Evolutionary conservation across 2,113 vertebrate species (phyloP), one percentile per base, ranked within the genome.

Genomic region (Tamias sibiricus): DNA sequence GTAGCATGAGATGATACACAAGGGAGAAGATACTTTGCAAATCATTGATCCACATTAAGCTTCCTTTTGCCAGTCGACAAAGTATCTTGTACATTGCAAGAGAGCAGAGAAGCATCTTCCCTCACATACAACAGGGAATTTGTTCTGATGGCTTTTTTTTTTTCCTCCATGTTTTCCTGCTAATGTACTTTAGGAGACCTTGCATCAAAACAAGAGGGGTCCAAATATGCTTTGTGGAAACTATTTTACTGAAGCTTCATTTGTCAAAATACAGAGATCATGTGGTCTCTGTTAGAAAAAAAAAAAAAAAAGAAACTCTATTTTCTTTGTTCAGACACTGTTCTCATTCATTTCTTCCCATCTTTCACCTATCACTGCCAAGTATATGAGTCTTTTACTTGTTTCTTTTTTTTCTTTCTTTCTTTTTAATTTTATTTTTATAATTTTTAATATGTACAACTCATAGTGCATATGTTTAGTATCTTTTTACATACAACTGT

Each of bases 21-120:
- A 87, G 44, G 74, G 75, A 94, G 84, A 54, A 69, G 20, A 37
- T 37, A 35, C 28, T 74, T 89, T 90, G 87, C 92, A 75, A 93
- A 83, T 64, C 84, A 87, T n/a, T 35, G 90, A 95, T 94, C 84
- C 49, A 44, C 22, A 4, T 94, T 90, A 91, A 74, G 80, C 76
- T 66, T 66, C 57, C 80, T 52, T 59, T 76, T 49, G n/a, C 69
- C 75, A 49, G 28, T 90, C 85, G 35, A 79, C 49, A 80, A 35
- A 87, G 92, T 54, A 24, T 69, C 90, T 89, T 80, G 57, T 6
- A 14, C 24, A 1, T 17, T 22, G 4, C 11, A 17, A n/a, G 8
- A 37, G 35, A 91, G 37, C 82, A 81, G 44, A 57, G 47, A 26
- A 37, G 32, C 4, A 2, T 14, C 52, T 52, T 79, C n/a, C 69